A percentile compares a stretch with the other conserved stretches of the same genome.
Evolutionary conservation across 2,888 invertebrate genomes (phyloP).

Genomic region (Zelleria hepariella): DNA sequence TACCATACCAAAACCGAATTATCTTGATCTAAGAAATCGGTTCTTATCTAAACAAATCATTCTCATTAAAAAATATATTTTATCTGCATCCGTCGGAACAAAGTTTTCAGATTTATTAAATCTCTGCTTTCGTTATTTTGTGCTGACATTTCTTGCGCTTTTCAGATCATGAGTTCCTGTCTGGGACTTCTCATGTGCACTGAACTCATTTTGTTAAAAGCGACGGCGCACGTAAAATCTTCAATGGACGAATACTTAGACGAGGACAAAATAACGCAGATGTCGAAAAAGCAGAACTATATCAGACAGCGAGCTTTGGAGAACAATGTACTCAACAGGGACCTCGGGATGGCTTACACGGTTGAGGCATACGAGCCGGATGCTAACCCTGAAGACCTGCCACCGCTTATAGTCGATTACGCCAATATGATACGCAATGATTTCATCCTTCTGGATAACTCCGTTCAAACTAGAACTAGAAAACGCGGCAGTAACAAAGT

Average conservation of each 20-base stretch:
- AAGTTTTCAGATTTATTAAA: neutral
- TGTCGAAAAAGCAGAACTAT: slow-evolving; percentile 38
- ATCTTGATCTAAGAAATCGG: too few relatives aligned
- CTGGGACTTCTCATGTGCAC: slow-evolving; percentile 8
- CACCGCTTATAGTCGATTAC: slow-evolving; percentile 50
- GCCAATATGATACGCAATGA: slow-evolving; percentile 59
- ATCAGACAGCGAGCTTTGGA: slow-evolving; percentile 33
- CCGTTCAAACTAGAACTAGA: slow-evolving; percentile 52
- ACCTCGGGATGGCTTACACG: slow-evolving; percentile 27
- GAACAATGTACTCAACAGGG: slow-evolving; percentile 29
- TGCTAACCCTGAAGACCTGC: slow-evolving; percentile 37
- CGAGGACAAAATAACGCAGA: slow-evolving; percentile 42
- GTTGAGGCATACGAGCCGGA: slow-evolving; percentile 29
- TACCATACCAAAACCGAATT: too few relatives aligned
- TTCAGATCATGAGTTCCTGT: slow-evolving; percentile 29
- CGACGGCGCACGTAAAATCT: slow-evolving; percentile 31
- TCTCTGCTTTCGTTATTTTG: neutral
- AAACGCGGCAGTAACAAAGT: slow-evolving; percentile 49
- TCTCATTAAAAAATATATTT: too few relatives aligned
- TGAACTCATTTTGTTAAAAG: neutral
- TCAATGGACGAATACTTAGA: slow-evolving; percentile 38
- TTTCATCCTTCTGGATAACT: slow-evolving; percentile 52
- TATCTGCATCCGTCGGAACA: neutral
- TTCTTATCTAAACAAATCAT: too few relatives aligned
- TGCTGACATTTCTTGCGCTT: neutral